Conservation (phyloP, 1,140 invertebrate genomes). For the Drosophila sulfurigaster region DNA sequence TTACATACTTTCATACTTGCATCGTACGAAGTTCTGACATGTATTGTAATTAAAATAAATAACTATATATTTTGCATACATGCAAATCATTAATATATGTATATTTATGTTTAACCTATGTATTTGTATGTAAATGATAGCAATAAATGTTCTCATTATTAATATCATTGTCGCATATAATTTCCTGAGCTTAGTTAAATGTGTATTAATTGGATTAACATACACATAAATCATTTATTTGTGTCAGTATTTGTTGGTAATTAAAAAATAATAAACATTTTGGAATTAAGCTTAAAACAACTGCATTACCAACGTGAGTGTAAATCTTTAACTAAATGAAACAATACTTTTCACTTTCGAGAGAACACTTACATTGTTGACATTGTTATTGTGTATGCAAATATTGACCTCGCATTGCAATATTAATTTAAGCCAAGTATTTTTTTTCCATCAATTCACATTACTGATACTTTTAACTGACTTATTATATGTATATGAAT, state of each 20-base stretch:
- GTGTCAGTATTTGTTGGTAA: slow-evolving; percentile 46
- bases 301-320: slow-evolving; percentile 18
- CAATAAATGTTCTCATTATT: slow-evolving; percentile 45
- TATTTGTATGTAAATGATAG: slow-evolving; percentile 49
- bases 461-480: slow-evolving; percentile 51
- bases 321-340: slow-evolving; percentile 8
- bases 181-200: slow-evolving; percentile 57
- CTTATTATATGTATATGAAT: slow-evolving; percentile 9
- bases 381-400: slow-evolving; percentile 51
- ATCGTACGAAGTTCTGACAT: slow-evolving; percentile 29
- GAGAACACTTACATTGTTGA: slow-evolving; percentile 53
- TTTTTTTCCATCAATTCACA: slow-evolving; percentile 39
- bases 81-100: slow-evolving; percentile 43
- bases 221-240: slow-evolving; percentile 43
- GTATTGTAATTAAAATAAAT: slow-evolving; percentile 10
- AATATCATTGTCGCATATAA: slow-evolving; percentile 44
- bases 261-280: not conserved
- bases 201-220: slow-evolving; percentile 27
- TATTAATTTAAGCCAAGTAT: slow-evolving; percentile 57
- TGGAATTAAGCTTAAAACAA: slow-evolving; percentile 15
- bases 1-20: slow-evolving; percentile 21
- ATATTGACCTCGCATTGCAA: slow-evolving; percentile 51
- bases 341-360: not conserved
- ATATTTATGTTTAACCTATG: slow-evolving; percentile 49
- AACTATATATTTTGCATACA: slow-evolving; percentile 33